These are phyloP conservation scores for Rhincodon typus DNA, from an alignment of 2,797 vertebrate species.

Conservation along the genomic window DNA sequence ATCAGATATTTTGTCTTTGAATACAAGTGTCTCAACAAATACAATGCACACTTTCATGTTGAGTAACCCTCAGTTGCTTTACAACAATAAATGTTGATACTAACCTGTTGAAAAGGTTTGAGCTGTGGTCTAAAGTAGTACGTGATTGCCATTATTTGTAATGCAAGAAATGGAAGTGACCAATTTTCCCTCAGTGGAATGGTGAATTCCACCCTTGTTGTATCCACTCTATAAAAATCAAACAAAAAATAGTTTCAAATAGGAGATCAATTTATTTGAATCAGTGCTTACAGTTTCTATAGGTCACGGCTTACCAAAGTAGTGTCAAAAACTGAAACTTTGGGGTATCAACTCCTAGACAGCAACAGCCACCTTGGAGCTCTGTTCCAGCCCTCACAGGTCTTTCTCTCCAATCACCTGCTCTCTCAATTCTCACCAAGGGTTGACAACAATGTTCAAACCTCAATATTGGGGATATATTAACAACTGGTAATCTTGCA, in stretches of 20 bases:
- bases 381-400: too few species aligned
- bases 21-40: not conserved
- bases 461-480: not conserved
- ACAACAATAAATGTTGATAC: constrained; percentile 41
- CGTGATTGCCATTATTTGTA: constrained; percentile 81
- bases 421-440: too few species aligned
- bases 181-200: constrained; percentile 95
- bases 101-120: constrained; percentile 70
- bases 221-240: constrained; percentile 71
- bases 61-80: not conserved
- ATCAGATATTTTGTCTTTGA: too few species aligned
- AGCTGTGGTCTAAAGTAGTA: constrained; percentile 76
- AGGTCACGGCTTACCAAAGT: not conserved
- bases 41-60: not conserved
- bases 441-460: too few species aligned
- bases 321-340: too few species aligned
- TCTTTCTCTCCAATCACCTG: too few species aligned
- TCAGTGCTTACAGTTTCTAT: not conserved
- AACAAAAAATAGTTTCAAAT: constrained; percentile 41
- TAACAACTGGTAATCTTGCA: not conserved
- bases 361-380: too few species aligned
- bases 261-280: constrained; percentile 9
- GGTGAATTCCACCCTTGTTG: constrained; percentile 94
- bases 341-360: too few species aligned
- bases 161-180: constrained; percentile 87